These are phyloP conservation scores for Meda fulgida DNA, from an alignment of 2,797 vertebrate genomes.

Conservation along the genomic window DNA sequence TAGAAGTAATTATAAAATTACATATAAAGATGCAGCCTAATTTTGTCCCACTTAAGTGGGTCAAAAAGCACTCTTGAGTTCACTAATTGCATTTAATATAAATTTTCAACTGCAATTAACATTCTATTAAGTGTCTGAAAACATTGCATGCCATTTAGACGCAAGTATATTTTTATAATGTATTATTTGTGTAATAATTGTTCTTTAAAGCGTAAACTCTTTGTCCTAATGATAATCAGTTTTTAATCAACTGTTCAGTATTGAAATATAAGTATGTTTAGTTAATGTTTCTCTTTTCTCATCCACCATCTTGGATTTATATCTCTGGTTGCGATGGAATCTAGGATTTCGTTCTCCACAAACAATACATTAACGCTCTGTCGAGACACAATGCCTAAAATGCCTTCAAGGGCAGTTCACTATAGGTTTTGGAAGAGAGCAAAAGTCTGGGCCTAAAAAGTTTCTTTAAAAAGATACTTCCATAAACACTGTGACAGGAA, in stretches of 20 bases:
- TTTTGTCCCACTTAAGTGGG: not conserved
- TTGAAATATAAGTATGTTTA: not conserved
- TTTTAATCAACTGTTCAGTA: not conserved
- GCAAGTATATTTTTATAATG: not conserved
- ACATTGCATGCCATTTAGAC: not conserved
- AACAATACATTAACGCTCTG: not conserved
- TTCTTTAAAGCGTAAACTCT: not conserved
- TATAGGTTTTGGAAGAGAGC: not conserved
- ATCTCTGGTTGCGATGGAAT: not conserved
- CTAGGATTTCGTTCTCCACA: not conserved
- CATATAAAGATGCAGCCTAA: not conserved
- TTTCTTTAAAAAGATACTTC: slow-evolving; percentile 45
- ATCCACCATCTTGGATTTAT: not conserved
- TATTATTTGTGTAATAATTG: not conserved
- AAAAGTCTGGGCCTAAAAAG: slow-evolving; percentile 47
- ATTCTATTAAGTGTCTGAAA: not conserved
- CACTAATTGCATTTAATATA: not conserved
- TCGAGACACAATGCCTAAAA: not conserved
- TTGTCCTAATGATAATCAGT: not conserved
- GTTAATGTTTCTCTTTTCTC: not conserved
- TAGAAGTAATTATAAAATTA: not conserved
- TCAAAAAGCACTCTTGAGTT: not conserved
- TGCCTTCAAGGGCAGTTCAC: not conserved
- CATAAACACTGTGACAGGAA: slow-evolving; percentile 47
- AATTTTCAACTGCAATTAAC: not conserved